Evolutionary conservation across 1,140 invertebrate species (phyloP), one percentile per base, ranked within the genome.

Genomic region (Lysiphlebus fabarum): DNA sequence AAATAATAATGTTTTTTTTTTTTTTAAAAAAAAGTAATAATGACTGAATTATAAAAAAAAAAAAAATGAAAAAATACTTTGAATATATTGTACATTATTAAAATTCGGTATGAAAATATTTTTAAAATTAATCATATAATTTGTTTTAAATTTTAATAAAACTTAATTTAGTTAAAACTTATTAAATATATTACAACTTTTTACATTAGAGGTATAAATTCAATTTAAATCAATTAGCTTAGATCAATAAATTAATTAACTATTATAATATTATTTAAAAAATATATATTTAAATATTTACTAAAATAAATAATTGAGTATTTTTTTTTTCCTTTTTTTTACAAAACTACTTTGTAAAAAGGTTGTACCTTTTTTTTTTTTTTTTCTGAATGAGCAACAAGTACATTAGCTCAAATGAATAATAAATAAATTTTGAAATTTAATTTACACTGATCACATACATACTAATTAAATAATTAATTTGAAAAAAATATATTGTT

Each of bases 251-350:
- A 17, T 17, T 17, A 17, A 17, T 50, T 56, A 49, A 48, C 41
- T 40, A 55, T 36, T 45, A 56, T 45, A n/a, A 56, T 56, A 44
- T n/a, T 50, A 62, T 60, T 68, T 69, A 73, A 65, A 17, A 17
- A 17, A 17, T 17, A 17, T 17, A 17, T 17, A 17, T 17, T 17
- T 3, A 17, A 1, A 1, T 17, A 17, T 17, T 17, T 17, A 17
- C 17, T 17, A 17, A 73, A 66, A 79, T 79, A 78, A 78, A 78
- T 79, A 78, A 51, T 73, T 70, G 65, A 72, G 67, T 71, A 72
- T 75, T 76, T 77, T 76, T 77, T 76, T 77, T 77, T 76, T 36
- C 4, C 1, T 12, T 51, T 38, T 38, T 10, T 51, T 51, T 51
- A 51, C 49, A 51, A 75, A 77, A 59, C 73, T 69, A 71, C 67